phyloP scores from a whole-genome alignment of 2,113 vertebrate genomes.

The Jacana jacana region DNA sequence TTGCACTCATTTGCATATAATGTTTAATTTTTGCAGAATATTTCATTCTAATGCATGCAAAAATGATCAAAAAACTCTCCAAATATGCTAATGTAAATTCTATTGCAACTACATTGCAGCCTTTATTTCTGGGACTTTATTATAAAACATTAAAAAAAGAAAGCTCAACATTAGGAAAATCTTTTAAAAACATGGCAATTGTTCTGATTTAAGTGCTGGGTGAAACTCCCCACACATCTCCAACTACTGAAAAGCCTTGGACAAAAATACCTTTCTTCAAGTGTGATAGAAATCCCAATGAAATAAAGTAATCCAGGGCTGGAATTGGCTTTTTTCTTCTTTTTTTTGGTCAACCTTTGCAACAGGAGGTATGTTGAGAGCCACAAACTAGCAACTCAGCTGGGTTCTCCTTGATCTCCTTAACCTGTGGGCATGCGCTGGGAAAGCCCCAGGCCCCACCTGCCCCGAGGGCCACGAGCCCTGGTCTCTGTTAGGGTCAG shows the following conservation, averaged over 20 bases:
- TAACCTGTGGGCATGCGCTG: not conserved
- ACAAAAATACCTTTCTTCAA: not conserved
- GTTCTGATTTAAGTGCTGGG: slow-evolving; percentile 19
- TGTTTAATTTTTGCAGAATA: slow-evolving; percentile 76
- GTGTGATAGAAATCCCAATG: not conserved
- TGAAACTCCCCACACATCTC: slow-evolving; percentile 20
- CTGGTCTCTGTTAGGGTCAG: not conserved
- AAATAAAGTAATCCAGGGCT: not conserved
- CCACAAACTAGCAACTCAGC: not conserved
- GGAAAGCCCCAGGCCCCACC: not conserved
- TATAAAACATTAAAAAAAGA: slow-evolving; percentile 60
- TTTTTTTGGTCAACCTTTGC: not conserved
- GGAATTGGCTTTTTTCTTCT: not conserved
- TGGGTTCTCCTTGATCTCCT: not conserved
- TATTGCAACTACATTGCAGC: slow-evolving; percentile 64
- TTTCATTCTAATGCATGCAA: slow-evolving; percentile 75
- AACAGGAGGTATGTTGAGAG: not conserved
- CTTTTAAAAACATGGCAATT: slow-evolving; percentile 66
- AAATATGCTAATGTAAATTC: slow-evolving; percentile 73
- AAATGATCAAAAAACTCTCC: slow-evolving; percentile 73
- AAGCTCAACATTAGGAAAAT: slow-evolving; percentile 64
- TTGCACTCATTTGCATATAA: slow-evolving; percentile 76
- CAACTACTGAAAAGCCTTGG: slow-evolving; percentile 5
- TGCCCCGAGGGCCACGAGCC: not conserved
- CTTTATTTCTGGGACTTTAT: slow-evolving; percentile 66